phyloP scores from a whole-genome alignment of 2,888 invertebrate species.

The Mamestra brassicae region DNA sequence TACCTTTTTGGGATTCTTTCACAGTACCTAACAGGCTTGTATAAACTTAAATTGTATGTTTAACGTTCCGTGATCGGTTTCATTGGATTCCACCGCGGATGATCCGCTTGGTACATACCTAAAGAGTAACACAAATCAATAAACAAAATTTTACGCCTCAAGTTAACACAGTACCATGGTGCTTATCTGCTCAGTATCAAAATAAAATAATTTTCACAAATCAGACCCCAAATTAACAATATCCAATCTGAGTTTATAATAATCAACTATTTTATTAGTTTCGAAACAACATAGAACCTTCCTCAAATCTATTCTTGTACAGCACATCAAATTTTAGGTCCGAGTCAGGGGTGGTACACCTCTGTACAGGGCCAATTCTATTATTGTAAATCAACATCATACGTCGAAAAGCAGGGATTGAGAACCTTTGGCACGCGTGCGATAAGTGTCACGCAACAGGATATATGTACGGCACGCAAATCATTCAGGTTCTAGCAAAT shows the following conservation, averaged over 20 bases:
- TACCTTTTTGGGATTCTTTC: background rate
- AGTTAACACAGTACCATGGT: background rate
- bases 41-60: background rate
- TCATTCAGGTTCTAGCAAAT: slow-evolving; percentile 27
- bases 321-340: slow-evolving; percentile 24
- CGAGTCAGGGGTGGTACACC: slow-evolving; percentile 4
- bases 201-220: background rate
- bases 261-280: slow-evolving; percentile 5
- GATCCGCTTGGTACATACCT: background rate
- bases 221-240: background rate
- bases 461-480: slow-evolving; percentile 38
- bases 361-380: slow-evolving; percentile 24
- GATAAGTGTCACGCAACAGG: slow-evolving; percentile 42
- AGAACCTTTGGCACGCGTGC: slow-evolving; percentile 23
- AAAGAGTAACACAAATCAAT: background rate
- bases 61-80: background rate
- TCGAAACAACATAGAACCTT: slow-evolving; percentile 3
- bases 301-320: slow-evolving; percentile 12
- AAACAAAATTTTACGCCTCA: background rate
- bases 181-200: background rate
- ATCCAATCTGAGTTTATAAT: background rate
- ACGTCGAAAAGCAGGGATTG: slow-evolving; percentile 24
- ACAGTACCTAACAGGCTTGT: background rate
- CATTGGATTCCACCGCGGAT: background rate
- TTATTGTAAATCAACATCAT: slow-evolving; percentile 40